Conservation (phyloP, 1,140 invertebrate species). For the Streblospio benedicti region DNA sequence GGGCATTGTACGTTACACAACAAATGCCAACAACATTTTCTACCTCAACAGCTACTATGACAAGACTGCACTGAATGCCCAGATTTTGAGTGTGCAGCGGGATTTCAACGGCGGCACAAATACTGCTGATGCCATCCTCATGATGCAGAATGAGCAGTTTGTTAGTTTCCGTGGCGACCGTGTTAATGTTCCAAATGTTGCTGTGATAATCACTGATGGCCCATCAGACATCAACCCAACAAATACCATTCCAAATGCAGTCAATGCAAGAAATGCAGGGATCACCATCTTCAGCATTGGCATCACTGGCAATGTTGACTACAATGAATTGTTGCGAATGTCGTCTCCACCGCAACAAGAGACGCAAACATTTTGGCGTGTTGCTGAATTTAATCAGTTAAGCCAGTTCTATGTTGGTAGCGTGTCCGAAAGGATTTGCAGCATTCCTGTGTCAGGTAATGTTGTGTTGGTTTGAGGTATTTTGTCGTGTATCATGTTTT, state of each 20-base stretch:
- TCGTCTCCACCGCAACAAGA: slow-evolving; percentile 11
- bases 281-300: slow-evolving; percentile 35
- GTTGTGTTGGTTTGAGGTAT: too few relatives aligned
- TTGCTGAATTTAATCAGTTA: not conserved
- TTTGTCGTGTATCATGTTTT: too few relatives aligned
- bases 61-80: not conserved
- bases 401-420: too few relatives aligned
- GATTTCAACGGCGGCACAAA: not conserved
- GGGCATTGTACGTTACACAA: slow-evolving; percentile 6
- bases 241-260: slow-evolving; percentile 15
- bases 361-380: not conserved
- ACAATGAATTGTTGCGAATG: not conserved
- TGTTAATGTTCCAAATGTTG: slow-evolving; percentile 16
- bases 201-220: slow-evolving; percentile 27
- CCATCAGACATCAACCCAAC: slow-evolving; percentile 13
- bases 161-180: slow-evolving; percentile 23
- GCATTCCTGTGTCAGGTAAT: too few relatives aligned
- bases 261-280: slow-evolving; percentile 22
- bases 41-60: slow-evolving; percentile 8
- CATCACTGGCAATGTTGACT: slow-evolving; percentile 5
- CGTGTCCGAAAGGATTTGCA: too few relatives aligned
- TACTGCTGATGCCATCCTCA: not conserved
- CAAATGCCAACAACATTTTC: not conserved
- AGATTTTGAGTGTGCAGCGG: not conserved
- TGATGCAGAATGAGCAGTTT: not conserved